phyloP scores from a whole-genome alignment of 2,797 vertebrate genomes.

The Hippoglossus hippoglossus region DNA sequence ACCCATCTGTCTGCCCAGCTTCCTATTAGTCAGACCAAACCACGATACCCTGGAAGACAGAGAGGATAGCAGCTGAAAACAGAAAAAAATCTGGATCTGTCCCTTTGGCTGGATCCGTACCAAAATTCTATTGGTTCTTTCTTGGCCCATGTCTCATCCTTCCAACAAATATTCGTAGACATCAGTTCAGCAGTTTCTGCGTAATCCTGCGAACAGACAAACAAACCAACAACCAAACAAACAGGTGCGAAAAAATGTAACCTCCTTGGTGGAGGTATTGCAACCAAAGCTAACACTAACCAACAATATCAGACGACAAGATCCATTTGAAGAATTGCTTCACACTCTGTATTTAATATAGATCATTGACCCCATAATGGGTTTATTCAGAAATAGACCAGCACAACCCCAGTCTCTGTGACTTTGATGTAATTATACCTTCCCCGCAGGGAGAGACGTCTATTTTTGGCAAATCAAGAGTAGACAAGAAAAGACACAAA shows the following conservation, averaged over 20 bases:
- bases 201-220: too few relatives aligned
- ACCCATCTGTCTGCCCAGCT: conserved; percentile 67
- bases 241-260: too few relatives aligned
- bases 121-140: too few relatives aligned
- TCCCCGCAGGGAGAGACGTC: conserved; percentile 34
- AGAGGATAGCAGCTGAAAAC: neutral
- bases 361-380: conserved; percentile 52
- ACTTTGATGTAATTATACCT: conserved; percentile 73
- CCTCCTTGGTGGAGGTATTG: neutral
- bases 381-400: conserved; percentile 61
- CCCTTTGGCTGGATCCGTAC: too few relatives aligned
- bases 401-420: conserved; percentile 29
- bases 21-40: conserved; percentile 65
- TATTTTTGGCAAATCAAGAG: conserved; percentile 53
- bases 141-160: too few relatives aligned
- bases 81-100: neutral
- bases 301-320: too few relatives aligned
- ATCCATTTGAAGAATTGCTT: conserved; percentile 26
- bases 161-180: too few relatives aligned
- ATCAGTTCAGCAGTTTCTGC: too few relatives aligned
- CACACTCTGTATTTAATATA: conserved; percentile 57
- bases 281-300: too few relatives aligned
- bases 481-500: conserved; percentile 32
- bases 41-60: conserved; percentile 24
- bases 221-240: too few relatives aligned